Conservation (phyloP, 2,113 vertebrate species). For the Malaclemys terrapin region DNA sequence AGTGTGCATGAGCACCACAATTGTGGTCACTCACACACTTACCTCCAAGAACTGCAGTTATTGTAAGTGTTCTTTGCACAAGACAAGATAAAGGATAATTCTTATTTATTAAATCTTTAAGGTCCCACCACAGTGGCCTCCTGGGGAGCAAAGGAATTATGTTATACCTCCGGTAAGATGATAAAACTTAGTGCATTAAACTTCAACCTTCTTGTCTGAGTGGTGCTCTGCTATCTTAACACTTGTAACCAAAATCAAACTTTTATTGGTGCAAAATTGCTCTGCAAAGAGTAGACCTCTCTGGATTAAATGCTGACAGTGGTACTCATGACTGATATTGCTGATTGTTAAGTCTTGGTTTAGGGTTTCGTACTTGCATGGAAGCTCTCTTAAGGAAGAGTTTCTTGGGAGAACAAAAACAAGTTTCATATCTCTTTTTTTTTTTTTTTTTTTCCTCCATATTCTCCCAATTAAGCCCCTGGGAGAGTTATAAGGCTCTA, state of each 20-base stretch:
- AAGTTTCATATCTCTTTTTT: not conserved
- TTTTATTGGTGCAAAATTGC: not conserved
- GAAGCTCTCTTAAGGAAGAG: not conserved
- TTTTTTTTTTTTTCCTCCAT: not conserved
- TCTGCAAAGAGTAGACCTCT: not conserved
- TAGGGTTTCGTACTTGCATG: fast-evolving
- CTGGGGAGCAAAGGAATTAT: constrained; percentile 81
- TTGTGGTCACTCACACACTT: not conserved
- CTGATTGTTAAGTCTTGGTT: not conserved
- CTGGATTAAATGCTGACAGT: not conserved
- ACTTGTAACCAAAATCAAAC: not conserved
- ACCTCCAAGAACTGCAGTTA: not conserved
- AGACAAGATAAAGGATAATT: not conserved
- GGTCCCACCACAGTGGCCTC: constrained; percentile 81
- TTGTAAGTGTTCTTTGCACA: not conserved
- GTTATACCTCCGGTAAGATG: constrained; percentile 80
- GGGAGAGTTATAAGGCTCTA: not conserved
- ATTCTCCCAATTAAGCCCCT: not conserved
- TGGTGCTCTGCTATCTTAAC: not conserved
- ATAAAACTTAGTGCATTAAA: not conserved
- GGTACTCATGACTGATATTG: not conserved
- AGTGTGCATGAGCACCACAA: not conserved
- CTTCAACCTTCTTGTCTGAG: not conserved
- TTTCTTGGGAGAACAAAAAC: not conserved
- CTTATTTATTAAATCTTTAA: constrained; percentile 61